These are phyloP conservation scores for Rhopilema esculentum DNA, from an alignment of 30 jellyfish, hydroid and myxozoan genomes.

Conservation along the genomic window DNA sequence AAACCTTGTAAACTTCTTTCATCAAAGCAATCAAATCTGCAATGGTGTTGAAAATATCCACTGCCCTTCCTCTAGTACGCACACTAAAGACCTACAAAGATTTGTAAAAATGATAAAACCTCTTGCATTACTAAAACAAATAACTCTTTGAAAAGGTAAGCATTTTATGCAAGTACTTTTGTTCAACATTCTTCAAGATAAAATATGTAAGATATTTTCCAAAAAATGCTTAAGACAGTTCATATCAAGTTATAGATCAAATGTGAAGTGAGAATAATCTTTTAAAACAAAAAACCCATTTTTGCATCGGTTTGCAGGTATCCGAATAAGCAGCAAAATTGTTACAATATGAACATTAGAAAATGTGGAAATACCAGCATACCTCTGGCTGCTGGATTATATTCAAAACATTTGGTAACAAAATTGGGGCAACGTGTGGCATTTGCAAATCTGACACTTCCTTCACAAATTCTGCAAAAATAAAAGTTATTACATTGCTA, in stretches of 20 bases:
- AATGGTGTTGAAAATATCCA: constrained; percentile 80
- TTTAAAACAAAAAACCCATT: too few relatives aligned
- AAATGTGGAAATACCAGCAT: neutral
- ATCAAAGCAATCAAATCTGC: constrained; percentile 87
- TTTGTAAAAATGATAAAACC: neutral
- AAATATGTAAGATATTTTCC: too few relatives aligned
- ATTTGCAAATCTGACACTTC: constrained; percentile 94
- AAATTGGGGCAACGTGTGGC: constrained; percentile 97
- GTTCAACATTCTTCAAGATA: too few relatives aligned
- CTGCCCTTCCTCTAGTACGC: constrained; percentile 91
- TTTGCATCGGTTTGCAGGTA: too few relatives aligned
- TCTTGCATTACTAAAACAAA: too few relatives aligned
- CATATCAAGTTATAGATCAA: too few relatives aligned
- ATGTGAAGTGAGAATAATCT: too few relatives aligned
- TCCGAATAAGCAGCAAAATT: too few relatives aligned
- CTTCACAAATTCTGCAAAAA: constrained; percentile 84
- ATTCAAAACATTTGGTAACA: constrained; percentile 79
- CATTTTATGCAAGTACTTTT: too few relatives aligned
- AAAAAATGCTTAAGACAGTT: too few relatives aligned
- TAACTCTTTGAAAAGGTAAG: too few relatives aligned
- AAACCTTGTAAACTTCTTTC: constrained; percentile 91
- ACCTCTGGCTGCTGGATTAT: constrained; percentile 84
- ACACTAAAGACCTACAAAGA: constrained; percentile 67
- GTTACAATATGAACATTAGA: too few relatives aligned
- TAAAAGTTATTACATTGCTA: neutral